A percentile compares a stretch with the other conserved stretches of the same genome.
Conservation (phyloP, 2,888 invertebrate genomes). For the Lepidochrysops patricia region DNA sequence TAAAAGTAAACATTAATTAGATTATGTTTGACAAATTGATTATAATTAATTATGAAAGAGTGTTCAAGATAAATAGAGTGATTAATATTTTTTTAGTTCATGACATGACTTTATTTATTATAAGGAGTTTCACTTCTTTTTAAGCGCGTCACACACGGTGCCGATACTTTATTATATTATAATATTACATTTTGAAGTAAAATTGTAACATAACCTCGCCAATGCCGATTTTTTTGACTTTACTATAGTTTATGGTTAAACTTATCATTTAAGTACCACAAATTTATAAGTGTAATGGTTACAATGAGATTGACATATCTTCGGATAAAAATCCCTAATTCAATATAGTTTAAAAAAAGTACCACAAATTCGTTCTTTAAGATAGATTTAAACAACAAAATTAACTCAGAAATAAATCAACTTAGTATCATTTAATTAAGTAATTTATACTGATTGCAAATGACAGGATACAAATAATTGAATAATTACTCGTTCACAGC, state of each 20-base stretch:
- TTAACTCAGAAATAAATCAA: no score
- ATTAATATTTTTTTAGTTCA: neutral
- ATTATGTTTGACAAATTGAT: neutral
- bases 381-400: neutral
- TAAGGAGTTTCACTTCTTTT: neutral
- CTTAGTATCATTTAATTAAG: neutral
- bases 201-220: no score
- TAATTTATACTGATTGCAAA: neutral
- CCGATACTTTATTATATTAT: no score
- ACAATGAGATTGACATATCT: no score
- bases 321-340: no score
- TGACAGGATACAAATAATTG: conserved; percentile 5
- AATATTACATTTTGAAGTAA: no score
- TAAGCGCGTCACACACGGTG: neutral
- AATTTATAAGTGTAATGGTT: no score
- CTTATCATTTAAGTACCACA: no score
- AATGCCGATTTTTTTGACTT: no score
- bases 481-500: neutral
- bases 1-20: neutral
- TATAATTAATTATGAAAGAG: neutral
- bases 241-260: no score
- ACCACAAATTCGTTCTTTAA: no score
- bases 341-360: no score
- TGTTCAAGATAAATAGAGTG: neutral
- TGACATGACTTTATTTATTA: neutral